Evolutionary conservation across 2,113 vertebrate genomes (phyloP), one percentile per base, ranked within the genome.

Genomic region (Taurulus bubalis): DNA sequence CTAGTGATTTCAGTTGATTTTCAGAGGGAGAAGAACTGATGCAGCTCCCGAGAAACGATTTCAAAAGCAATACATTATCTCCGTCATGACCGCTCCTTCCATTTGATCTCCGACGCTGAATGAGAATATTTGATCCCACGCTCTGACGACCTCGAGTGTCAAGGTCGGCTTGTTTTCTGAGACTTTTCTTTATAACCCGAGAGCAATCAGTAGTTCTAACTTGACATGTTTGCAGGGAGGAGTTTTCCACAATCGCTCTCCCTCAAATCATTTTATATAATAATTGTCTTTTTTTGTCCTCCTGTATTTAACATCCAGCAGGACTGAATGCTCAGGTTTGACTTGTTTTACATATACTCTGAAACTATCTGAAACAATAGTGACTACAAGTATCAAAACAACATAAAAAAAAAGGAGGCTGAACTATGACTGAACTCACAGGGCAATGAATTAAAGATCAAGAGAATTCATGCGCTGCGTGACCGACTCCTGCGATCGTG

Each of bases 381-480:
- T 1, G 14, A 58, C 16, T 4, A 18, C 51, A 45, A n/a, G 12
- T 9, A 56, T 51, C 73, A n/a, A 79, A 81, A 64, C 26, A 76
- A 56, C 55, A 6, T 6, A 4, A 22, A 59, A 51, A 73, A 67
- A 42, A 70, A 70, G 15, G 28, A 75, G 22, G 45, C 59, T 91
- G 89, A 90, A 92, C 90, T 85, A 15, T n/a, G 69, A 58, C 77
- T 93, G 92, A 94, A 92, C 93, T 92, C 82, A 0, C 0, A 76
- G 62, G 69, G 62, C 60, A 34, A 84, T 89, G 89, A 92, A 92
- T 92, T 87, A 91, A 91, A 93, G 85, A 92, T 91, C 90, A 90
- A 89, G 88, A 77, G 90, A 71, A 79, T 73, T 63, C 32, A 47
- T 26, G 58, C 71, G 67, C 56, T 85, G 83, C n/a, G 40, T 84